Evolutionary conservation across 2,113 vertebrate species (phyloP), one percentile per base, ranked within the genome.

Genomic region (Nicator chloris): DNA sequence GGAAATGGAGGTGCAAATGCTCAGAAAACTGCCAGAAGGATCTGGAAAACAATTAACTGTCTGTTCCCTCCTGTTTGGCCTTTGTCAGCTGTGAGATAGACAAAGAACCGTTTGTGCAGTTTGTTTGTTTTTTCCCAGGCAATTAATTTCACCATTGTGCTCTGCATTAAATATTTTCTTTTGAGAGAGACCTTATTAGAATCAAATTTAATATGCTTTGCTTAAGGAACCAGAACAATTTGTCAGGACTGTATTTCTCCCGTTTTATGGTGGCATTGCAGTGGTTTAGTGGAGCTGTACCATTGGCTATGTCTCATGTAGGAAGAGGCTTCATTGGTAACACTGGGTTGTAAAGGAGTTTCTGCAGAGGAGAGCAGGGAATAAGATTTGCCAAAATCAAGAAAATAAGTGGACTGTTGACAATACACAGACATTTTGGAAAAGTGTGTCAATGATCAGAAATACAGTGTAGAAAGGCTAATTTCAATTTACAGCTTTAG

Each of bases 31-130:
- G 80, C 73, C 61, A 87, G 76, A 56, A 13, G 35, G n/a, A 63
- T 80, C 70, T 87, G 23, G 77, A 73, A 84, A 85, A 95, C 93
- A 96, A 89, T 85, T 72, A 66, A 66, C 70, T 92, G 59, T 51
- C 83, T 96, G 91, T 95, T 96, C 54, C 64, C 30, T 87, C 57
- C 73, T 59, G 45, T 53, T 87, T 1, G 0, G 70, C 76, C 59
- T 78, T 81, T 95, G 77, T 86, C 61, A 82, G 82, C 66, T 77
- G 44, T 27, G 0, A 0, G 4, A 40, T 4, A 79, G 92, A 96
- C 89, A 94, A 88, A 91, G 91, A 47, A 31, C 2, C 0, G 0
- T 92, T 88, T 92, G 72, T 95, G 82, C 40, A 31, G 28, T 77
- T 87, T 57, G 80, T 73, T 94, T 94, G 65, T 22, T 77, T 86